Percentiles rank a stretch among this genome's conserved stretches.
phyloP scores from a whole-genome alignment of 2,888 invertebrate species.

The Pseudococcus viburni region DNA sequence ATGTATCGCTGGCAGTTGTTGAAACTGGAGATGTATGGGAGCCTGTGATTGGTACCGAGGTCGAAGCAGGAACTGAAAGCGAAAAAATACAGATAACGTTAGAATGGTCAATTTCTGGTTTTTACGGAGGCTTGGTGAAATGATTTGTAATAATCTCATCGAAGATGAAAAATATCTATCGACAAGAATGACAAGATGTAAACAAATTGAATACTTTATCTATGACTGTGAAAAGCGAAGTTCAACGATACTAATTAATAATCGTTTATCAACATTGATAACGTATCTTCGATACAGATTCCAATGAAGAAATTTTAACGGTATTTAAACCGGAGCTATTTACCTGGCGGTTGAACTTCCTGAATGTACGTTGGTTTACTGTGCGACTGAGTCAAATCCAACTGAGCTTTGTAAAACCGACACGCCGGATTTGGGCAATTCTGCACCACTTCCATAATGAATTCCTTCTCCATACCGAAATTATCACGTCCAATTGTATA shows the following conservation, averaged over 20 bases:
- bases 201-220: background rate
- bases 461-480: constrained; percentile 92
- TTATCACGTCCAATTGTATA: constrained; percentile 87
- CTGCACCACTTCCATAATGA: constrained; percentile 89
- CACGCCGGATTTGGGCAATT: constrained; percentile 91
- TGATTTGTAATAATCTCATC: background rate
- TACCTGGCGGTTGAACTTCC: constrained; percentile 68
- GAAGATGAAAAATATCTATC: background rate
- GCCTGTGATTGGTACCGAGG: constrained; percentile 38
- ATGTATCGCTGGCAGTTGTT: constrained; percentile 14
- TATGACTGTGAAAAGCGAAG: background rate
- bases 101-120: background rate
- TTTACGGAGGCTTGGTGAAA: background rate
- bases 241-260: constrained; percentile 14
- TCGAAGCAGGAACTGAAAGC: constrained; percentile 48
- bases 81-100: background rate
- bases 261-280: background rate
- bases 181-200: background rate
- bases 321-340: background rate
- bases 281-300: background rate
- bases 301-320: background rate
- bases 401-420: constrained; percentile 87
- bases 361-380: constrained; percentile 69
- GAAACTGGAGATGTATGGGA: background rate
- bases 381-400: constrained; percentile 71